phyloP scores from a whole-genome alignment of 2,797 vertebrate species.

The Setipinna tenuifilis region DNA sequence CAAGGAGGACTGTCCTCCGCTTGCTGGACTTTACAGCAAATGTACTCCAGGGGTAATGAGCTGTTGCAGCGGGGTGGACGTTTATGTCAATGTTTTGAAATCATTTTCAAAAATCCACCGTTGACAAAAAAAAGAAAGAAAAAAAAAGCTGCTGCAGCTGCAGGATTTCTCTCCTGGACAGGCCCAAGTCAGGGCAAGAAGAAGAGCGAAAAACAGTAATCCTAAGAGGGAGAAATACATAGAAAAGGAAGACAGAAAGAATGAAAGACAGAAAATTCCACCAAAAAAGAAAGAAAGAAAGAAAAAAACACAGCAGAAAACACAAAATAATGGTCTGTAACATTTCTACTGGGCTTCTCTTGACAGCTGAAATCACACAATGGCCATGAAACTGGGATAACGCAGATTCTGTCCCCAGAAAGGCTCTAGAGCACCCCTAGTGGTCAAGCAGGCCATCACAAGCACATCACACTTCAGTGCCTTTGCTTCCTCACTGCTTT shows the following conservation, averaged over 20 bases:
- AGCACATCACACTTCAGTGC: constrained; percentile 34
- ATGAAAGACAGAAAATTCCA: background rate
- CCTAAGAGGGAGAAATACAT: background rate
- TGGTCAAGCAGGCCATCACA: constrained; percentile 56
- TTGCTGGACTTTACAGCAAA: background rate
- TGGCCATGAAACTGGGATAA: background rate
- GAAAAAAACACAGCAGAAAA: background rate
- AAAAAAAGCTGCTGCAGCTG: background rate
- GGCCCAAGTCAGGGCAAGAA: background rate
- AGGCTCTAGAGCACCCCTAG: constrained; percentile 72
- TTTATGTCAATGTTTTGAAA: constrained; percentile 19
- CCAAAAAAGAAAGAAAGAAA: background rate
- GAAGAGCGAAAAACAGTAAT: background rate
- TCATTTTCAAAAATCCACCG: background rate
- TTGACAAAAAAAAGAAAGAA: background rate
- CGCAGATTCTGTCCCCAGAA: constrained; percentile 50
- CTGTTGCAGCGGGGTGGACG: constrained; percentile 6
- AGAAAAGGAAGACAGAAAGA: background rate
- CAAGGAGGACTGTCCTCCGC: background rate
- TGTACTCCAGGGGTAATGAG: constrained; percentile 16
- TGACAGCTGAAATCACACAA: background rate
- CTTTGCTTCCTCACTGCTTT: background rate
- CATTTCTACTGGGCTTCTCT: background rate
- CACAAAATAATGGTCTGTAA: background rate
- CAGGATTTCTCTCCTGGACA: background rate